phyloP scores from a whole-genome alignment of 2,113 vertebrate species.

The Murina feae region DNA sequence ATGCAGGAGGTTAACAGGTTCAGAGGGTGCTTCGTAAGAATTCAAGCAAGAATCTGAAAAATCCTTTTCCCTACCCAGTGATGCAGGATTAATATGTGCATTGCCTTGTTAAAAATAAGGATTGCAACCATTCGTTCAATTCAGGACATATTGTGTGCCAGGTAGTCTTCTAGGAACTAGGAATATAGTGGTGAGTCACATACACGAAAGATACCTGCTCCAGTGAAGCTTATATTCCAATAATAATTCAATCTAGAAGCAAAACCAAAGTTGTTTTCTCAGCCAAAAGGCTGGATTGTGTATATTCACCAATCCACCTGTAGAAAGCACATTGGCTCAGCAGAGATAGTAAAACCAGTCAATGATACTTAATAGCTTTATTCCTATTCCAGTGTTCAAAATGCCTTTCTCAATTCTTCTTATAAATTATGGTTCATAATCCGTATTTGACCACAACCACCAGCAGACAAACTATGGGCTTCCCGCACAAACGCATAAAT shows the following conservation, averaged over 20 bases:
- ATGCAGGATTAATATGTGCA: not conserved
- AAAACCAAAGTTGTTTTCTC: not conserved
- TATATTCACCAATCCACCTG: not conserved
- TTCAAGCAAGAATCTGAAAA: not conserved
- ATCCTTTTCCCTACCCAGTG: not conserved
- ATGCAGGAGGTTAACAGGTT: not conserved
- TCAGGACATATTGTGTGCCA: not conserved
- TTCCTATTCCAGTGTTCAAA: not conserved
- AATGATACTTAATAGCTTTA: not conserved
- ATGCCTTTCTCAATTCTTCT: not conserved
- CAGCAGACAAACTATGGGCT: not conserved
- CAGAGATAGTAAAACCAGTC: not conserved
- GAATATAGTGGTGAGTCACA: not conserved
- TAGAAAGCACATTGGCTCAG: not conserved
- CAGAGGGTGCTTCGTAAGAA: not conserved
- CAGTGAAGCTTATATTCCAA: not conserved
- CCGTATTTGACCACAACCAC: not conserved
- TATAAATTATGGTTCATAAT: slow-evolving; percentile 8
- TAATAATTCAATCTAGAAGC: not conserved
- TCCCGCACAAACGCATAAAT: not conserved
- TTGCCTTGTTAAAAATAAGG: not conserved
- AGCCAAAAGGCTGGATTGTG: not conserved
- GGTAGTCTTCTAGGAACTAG: not conserved
- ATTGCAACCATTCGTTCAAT: not conserved
- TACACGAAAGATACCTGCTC: not conserved